Evolutionary conservation across 1,140 invertebrate genomes (phyloP).

Genomic region (Brachystomella parvula): DNA sequence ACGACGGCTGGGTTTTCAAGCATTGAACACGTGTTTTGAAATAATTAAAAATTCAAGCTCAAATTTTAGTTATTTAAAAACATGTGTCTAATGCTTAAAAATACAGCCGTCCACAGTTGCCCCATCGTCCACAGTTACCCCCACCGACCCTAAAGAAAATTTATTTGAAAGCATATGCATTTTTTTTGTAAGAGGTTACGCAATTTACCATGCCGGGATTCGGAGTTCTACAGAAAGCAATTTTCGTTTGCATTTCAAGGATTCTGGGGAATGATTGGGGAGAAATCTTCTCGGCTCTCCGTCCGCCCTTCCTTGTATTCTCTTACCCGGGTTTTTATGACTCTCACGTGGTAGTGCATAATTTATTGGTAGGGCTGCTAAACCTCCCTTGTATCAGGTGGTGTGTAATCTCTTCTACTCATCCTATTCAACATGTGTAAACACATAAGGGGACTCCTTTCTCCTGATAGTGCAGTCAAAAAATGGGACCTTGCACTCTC

Average conservation of each 20-base stretch:
- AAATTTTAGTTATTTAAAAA: not conserved
- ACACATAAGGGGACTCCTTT: not conserved
- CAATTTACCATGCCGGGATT: no score
- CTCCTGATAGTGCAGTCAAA: not conserved
- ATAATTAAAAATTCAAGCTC: no score
- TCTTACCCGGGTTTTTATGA: not conserved
- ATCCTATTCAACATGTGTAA: not conserved
- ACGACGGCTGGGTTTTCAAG: no score
- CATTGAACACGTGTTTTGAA: no score
- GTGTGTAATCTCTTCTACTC: not conserved
- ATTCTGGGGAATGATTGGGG: no score
- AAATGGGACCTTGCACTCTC: not conserved
- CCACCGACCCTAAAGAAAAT: no score
- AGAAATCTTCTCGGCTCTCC: not conserved
- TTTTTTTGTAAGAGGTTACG: no score
- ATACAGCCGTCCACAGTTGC: not conserved
- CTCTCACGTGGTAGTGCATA: not conserved
- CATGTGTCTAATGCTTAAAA: not conserved
- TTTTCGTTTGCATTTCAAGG: not conserved
- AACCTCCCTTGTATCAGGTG: not conserved
- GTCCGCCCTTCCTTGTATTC: not conserved
- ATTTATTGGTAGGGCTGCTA: not conserved
- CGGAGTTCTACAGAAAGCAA: no score
- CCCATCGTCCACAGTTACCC: no score
- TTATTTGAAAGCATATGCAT: no score